A percentile compares a stretch with the other conserved stretches of the same genome.
Evolutionary conservation across 1,140 invertebrate species (phyloP).

Genomic region (Eumaeus atala): DNA sequence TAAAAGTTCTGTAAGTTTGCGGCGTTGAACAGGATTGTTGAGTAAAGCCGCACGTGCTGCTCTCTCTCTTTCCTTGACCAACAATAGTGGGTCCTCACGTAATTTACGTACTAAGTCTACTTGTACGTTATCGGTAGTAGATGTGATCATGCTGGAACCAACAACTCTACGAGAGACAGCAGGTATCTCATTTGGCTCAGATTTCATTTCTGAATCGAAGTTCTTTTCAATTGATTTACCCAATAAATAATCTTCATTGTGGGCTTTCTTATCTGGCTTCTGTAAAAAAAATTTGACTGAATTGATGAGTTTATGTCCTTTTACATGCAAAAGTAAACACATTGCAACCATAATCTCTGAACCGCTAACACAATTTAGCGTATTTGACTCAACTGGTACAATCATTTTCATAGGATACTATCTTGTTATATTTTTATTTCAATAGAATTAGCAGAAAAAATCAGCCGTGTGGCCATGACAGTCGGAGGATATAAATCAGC

Average conservation of each 20-base stretch:
- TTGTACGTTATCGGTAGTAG: conserved; percentile 75
- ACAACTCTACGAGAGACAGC: conserved; percentile 81
- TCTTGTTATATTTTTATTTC: too few relatives aligned
- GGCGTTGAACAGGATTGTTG: conserved; percentile 93
- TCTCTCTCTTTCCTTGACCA: conserved; percentile 89
- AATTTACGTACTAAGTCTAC: conserved; percentile 89
- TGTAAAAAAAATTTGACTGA: conserved; percentile 53
- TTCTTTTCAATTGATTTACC: conserved; percentile 91
- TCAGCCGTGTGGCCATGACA: too few relatives aligned
- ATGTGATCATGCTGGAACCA: conserved; percentile 56
- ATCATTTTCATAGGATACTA: too few relatives aligned
- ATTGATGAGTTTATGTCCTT: too few relatives aligned
- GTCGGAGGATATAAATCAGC: too few relatives aligned
- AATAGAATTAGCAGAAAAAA: too few relatives aligned
- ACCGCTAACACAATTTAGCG: too few relatives aligned
- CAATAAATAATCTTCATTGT: conserved; percentile 92
- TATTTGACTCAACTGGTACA: too few relatives aligned
- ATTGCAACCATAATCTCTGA: too few relatives aligned
- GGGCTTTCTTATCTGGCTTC: conserved; percentile 81
- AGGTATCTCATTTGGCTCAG: conserved; percentile 84
- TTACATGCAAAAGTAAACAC: too few relatives aligned
- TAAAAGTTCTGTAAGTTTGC: conserved; percentile 86
- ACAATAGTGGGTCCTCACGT: conserved; percentile 91
- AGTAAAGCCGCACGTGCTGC: conserved; percentile 86
- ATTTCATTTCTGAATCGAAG: conserved; percentile 79